A percentile compares a stretch with the other conserved stretches of the same genome.
phyloP scores from a whole-genome alignment of 2,797 vertebrate genomes.

The Cetoscarus ocellatus region DNA sequence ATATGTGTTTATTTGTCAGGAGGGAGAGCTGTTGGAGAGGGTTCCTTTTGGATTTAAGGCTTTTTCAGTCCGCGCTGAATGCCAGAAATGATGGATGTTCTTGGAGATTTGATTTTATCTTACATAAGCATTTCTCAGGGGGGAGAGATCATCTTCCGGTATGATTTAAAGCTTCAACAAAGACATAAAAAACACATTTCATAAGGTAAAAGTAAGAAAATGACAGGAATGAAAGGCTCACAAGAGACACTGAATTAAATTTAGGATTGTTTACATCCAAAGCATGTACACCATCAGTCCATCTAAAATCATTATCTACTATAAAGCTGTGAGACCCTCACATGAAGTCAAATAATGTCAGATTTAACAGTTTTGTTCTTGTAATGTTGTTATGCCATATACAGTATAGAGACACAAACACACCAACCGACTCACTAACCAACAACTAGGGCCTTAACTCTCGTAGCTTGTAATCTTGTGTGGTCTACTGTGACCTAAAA shows the following conservation, averaged over 20 bases:
- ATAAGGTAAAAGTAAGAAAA: neutral
- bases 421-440: no score
- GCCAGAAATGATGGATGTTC: constrained; percentile 12
- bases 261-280: neutral
- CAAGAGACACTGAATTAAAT: neutral
- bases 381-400: no score
- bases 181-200: neutral
- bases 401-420: no score
- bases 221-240: neutral
- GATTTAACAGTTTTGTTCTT: no score
- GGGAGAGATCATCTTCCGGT: constrained; percentile 4
- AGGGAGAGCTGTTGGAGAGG: constrained; percentile 5
- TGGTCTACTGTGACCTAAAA: no score
- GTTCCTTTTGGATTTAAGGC: neutral
- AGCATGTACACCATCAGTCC: no score
- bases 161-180: constrained; percentile 12
- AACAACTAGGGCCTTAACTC: no score
- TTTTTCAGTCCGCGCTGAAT: constrained; percentile 2
- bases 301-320: no score
- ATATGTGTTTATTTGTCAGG: constrained; percentile 2
- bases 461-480: no score
- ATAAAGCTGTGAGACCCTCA: no score
- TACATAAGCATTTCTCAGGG: constrained; percentile 16
- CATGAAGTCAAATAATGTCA: no score
- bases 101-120: constrained; percentile 30